Base-by-base conservation (phyloP, 2,797 vertebrate genomes). In the Buceros bicornis region DNA sequence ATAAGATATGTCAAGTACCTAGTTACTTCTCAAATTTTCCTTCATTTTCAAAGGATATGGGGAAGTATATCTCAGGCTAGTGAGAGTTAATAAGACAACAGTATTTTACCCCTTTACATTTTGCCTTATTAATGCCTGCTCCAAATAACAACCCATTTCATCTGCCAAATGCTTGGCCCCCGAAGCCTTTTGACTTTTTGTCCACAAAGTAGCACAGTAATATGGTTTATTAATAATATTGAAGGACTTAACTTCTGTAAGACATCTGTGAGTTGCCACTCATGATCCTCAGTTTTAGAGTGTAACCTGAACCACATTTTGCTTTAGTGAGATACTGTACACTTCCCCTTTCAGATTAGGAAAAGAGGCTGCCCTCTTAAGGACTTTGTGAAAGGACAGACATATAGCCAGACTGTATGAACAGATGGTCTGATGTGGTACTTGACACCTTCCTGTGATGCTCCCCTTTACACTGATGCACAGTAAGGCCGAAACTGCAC, bases 401-500 rank as follows among this genome's bases (percentile, higher is more conserved):
- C 15, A 8, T 42, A 8, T 0, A 82, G 51, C 25, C 28, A 80
- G 64, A 48, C 40, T 62, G 6, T 80, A 5, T 29, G 48, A 80
- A 51, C 56, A 85, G 77, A 37, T 66, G 48, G 56, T 70, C 43
- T 73, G 50, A 48, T 66, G 35, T 43, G 67, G 35, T 79, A 60
- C 48, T 56, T 92, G 43, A 67, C 60, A 72, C 16, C 47, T 90
- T 70, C 10, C n/a, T 89, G n/a, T 87, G 84, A 70, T 22, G 33
- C 7, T 12, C 8, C 10, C 3, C 20, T 58, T 80, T 56, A 33
- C 33, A 9, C 22, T 56, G 0, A 0, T 66, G n/a, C 5, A 6
- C 19, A 37, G 40, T 29, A 71, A 14, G 65, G 24, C 33, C 74
- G 80, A 67, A 92, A 90, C 54, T 37, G 50, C 91, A n/a, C n/a